Conservation (phyloP, 1,140 invertebrate species). For the Heterodera schachtii region DNA sequence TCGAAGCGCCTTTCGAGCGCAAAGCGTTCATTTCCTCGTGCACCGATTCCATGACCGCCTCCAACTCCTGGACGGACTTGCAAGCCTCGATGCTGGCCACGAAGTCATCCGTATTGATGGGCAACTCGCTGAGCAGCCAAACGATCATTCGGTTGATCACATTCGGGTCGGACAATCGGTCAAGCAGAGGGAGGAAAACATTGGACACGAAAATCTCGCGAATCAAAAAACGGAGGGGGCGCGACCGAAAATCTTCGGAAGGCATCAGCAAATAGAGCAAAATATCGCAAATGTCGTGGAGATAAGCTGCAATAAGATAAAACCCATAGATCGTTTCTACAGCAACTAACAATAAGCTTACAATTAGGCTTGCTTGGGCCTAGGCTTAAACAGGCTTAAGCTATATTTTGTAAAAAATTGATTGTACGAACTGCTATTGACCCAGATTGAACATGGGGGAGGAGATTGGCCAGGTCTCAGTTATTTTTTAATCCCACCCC, state of each 20-base stretch:
- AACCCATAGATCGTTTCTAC: constrained; percentile 12
- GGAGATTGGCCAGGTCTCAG: too few relatives aligned
- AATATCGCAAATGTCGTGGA: constrained; percentile 81
- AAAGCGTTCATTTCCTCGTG: constrained; percentile 60
- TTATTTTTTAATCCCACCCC: constrained; percentile 10
- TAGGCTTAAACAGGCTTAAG: too few relatives aligned
- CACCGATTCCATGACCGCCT: constrained; percentile 57
- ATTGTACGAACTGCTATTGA: too few relatives aligned
- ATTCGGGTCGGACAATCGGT: constrained; percentile 85
- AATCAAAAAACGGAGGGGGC: constrained; percentile 70
- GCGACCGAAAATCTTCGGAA: constrained; percentile 82
- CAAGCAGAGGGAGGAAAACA: constrained; percentile 79
- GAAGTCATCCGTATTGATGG: constrained; percentile 61
- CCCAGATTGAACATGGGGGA: too few relatives aligned
- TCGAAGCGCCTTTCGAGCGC: constrained; percentile 48
- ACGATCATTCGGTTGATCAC: constrained; percentile 89
- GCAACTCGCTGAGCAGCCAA: constrained; percentile 73
- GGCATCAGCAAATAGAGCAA: constrained; percentile 82
- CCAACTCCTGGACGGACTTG: constrained; percentile 60
- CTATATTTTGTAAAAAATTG: too few relatives aligned
- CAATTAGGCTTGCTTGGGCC: too few relatives aligned
- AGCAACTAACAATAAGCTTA: too few relatives aligned
- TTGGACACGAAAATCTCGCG: constrained; percentile 80
- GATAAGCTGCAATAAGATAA: constrained; percentile 72
- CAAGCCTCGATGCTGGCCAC: constrained; percentile 54